Evolutionary conservation across 2,888 invertebrate species (phyloP).

Genomic region (Dysmachus trigonus): DNA sequence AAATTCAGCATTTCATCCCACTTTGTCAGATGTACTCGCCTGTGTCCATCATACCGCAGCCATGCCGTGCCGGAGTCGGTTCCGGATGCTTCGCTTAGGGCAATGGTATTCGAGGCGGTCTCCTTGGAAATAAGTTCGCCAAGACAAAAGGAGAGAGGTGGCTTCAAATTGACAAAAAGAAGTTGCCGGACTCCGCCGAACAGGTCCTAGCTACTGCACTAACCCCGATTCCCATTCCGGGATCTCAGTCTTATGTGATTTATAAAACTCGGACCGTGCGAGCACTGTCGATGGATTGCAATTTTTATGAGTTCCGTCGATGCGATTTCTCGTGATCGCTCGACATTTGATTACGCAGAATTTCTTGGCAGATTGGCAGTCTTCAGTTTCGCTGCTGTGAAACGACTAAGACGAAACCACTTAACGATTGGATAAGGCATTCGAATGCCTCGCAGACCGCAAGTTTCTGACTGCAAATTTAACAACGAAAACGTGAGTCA

Average conservation of each 20-base stretch:
- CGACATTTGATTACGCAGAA: not conserved
- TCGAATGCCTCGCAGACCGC: not conserved
- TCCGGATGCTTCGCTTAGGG: not conserved
- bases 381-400: not conserved
- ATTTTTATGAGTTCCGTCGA: constrained; percentile 9
- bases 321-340: not conserved
- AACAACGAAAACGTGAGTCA: constrained; percentile 34
- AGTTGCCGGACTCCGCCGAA: not conserved
- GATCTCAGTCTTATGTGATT: not conserved
- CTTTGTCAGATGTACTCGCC: constrained; percentile 35
- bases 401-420: not conserved
- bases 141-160: constrained; percentile 1
- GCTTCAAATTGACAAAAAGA: constrained; percentile 16
- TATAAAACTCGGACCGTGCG: not conserved
- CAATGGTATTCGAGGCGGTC: not conserved
- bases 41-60: constrained; percentile 17
- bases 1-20: constrained; percentile 22
- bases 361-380: not conserved
- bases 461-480: not conserved
- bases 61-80: not conserved
- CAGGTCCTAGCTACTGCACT: constrained; percentile 34
- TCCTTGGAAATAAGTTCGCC: not conserved
- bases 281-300: not conserved
- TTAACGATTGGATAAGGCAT: not conserved
- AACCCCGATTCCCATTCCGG: constrained; percentile 42